phyloP scores from a whole-genome alignment of 2,888 invertebrate species.

The Fragum whitleyi region DNA sequence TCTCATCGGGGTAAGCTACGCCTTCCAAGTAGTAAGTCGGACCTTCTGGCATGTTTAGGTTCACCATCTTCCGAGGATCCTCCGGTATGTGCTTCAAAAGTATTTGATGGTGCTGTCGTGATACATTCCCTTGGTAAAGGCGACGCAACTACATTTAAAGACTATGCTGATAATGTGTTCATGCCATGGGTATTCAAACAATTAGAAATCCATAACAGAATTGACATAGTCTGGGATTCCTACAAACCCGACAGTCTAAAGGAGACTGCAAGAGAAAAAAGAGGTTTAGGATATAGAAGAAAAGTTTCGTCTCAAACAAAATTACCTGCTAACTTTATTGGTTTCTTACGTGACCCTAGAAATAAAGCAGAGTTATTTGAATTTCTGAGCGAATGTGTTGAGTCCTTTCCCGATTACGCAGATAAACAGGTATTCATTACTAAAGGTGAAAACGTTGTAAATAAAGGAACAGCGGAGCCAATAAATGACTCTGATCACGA shows the following conservation, averaged over 20 bases:
- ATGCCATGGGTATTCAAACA: constrained; percentile 49
- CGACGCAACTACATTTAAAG: constrained; percentile 51
- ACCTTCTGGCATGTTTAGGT: constrained; percentile 20
- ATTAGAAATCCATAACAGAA: constrained; percentile 30
- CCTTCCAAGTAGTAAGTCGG: constrained; percentile 12
- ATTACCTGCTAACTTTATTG: constrained; percentile 45
- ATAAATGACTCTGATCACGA: constrained; percentile 34
- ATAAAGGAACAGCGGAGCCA: constrained; percentile 2
- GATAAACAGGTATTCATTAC: constrained; percentile 16
- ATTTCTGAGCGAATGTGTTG: constrained; percentile 15
- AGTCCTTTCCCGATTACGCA: too few relatives aligned
- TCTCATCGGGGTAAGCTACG: constrained; percentile 21
- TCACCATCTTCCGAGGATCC: not conserved
- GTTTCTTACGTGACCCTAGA: constrained; percentile 45
- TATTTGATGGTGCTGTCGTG: constrained; percentile 60
- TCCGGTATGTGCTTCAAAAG: constrained; percentile 27
- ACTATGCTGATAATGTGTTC: constrained; percentile 43
- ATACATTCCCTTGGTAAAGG: constrained; percentile 45
- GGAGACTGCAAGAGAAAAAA: constrained; percentile 43
- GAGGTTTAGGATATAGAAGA: constrained; percentile 59
- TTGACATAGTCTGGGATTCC: constrained; percentile 63
- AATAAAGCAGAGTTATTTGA: constrained; percentile 60
- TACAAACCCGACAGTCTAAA: constrained; percentile 60
- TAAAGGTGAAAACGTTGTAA: not conserved
- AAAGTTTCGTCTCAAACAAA: constrained; percentile 33